phyloP scores from a whole-genome alignment of 2,113 vertebrate genomes.

The Grantiella picta region DNA sequence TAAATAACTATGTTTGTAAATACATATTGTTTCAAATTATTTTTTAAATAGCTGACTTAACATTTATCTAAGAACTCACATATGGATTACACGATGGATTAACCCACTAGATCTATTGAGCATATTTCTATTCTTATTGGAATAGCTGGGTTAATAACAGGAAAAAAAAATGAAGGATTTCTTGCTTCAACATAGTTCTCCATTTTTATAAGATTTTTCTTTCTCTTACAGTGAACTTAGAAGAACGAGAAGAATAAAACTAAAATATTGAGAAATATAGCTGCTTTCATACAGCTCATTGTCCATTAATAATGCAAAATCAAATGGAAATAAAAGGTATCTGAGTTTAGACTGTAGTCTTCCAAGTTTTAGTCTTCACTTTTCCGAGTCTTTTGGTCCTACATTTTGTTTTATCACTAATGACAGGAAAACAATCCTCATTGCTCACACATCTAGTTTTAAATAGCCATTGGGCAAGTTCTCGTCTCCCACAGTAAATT shows the following conservation, averaged over 20 bases:
- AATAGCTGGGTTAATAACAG: not conserved
- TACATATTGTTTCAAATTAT: not conserved
- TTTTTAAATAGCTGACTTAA: not conserved
- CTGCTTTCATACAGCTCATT: not conserved
- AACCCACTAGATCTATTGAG: not conserved
- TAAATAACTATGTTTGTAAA: not conserved
- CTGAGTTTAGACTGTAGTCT: not conserved
- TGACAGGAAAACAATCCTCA: not conserved
- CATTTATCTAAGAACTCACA: not conserved
- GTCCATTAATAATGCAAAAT: not conserved
- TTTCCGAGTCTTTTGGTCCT: not conserved
- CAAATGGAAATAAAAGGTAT: not conserved
- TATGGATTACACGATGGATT: not conserved
- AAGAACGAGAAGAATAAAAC: not conserved
- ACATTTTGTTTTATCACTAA: not conserved
- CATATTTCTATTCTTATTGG: not conserved
- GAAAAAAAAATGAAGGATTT: not conserved
- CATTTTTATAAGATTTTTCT: not conserved
- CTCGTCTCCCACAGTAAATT: conserved; percentile 16
- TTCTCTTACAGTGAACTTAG: not conserved
- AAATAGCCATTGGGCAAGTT: conserved; percentile 22
- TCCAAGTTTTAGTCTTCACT: not conserved
- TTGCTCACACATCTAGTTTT: not conserved
- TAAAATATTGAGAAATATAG: not conserved
- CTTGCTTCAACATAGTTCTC: not conserved